These are phyloP conservation scores for Labeo catla DNA, from an alignment of 2,113 vertebrate species.

Conservation along the genomic window DNA sequence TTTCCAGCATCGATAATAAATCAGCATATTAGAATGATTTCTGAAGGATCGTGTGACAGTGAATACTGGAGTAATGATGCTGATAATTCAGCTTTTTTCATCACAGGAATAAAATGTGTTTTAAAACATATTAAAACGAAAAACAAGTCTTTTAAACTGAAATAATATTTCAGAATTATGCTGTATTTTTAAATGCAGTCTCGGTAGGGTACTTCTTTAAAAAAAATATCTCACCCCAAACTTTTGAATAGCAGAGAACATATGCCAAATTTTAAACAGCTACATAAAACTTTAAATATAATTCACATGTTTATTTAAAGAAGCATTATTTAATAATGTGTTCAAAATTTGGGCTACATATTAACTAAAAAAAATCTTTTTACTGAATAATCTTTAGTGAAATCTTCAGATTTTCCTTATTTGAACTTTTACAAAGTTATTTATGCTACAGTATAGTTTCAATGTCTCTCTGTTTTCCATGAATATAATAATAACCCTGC, in stretches of 20 bases:
- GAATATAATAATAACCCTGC: neutral
- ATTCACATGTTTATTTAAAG: neutral
- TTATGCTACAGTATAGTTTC: neutral
- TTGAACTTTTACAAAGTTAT: neutral
- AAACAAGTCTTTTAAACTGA: neutral
- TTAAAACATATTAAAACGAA: neutral
- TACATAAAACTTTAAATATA: neutral
- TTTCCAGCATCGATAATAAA: neutral
- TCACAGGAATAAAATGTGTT: neutral
- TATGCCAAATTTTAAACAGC: neutral
- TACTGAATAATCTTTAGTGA: neutral
- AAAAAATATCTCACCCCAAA: neutral
- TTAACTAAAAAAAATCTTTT: neutral
- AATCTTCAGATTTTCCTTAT: neutral
- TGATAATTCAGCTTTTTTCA: neutral
- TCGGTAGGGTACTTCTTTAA: neutral
- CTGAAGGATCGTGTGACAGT: neutral
- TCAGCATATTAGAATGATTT: neutral
- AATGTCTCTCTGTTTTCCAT: neutral
- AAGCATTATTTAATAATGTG: neutral
- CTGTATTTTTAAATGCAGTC: neutral
- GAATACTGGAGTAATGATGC: neutral
- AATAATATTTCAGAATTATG: neutral
- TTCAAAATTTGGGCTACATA: neutral
- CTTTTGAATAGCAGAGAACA: neutral